Evolutionary conservation across 2,797 vertebrate genomes (phyloP), one percentile per base, ranked within the genome.

Genomic region (Mus spretus): DNA sequence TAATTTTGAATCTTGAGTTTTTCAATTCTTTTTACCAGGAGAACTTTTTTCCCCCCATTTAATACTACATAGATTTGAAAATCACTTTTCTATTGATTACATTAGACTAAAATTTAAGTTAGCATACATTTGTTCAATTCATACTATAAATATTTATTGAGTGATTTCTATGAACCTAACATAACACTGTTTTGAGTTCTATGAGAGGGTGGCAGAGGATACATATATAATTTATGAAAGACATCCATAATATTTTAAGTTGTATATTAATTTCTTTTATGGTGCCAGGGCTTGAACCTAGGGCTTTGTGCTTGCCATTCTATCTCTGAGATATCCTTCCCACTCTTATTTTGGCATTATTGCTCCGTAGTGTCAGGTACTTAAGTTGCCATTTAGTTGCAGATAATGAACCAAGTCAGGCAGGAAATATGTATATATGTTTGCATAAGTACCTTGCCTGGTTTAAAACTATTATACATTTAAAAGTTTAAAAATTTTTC

Each of bases 61-160:
- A 63, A 78, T 85, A 88, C 67, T 63, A 14, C 14, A 40, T 24
- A 85, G 34, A 28, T 77, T 85, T 85, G 34, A 90, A 94, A 94
- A 65, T 65, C 17, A 63, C 19, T 59, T 75, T 57, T 96, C 82
- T 77, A 87, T 40, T 50, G 31, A 87, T 67, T 53, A 6, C 37
- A 82, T 87, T 70, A 59, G 67, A 40, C 22, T 82, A 86, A 87
- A 88, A 70, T 78, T 53, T 50, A 88, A 61, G 20, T 53, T 83
- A 82, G 40, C 15, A 87, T 17, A 75, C 31, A 74, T 74, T 57
- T 20, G n/a, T 40, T 40, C 67, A 88, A 40, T 26, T 88, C n/a
- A 40, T 55, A 55, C 34, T 47, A 74, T 53, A 74, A 40, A 75
- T 55, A 59, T 74, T 55, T 91, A 26, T 28, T 77, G 59, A 78